Conservation (phyloP, 2,113 vertebrate genomes). For the Carassius auratus region DNA sequence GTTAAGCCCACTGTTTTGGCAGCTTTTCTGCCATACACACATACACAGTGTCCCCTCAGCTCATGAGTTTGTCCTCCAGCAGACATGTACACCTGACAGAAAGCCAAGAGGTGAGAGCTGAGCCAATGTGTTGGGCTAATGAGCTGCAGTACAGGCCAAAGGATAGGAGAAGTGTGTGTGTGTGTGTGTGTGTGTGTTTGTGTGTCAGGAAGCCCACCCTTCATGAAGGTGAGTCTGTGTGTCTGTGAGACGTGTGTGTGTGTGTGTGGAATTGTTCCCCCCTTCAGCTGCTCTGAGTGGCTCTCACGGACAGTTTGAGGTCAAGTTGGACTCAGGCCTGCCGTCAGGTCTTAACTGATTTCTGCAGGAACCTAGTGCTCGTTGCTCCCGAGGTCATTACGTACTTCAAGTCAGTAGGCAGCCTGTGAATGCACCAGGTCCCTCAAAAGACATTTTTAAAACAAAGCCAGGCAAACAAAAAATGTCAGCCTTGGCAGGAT, state of each 20-base stretch:
- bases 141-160: slow-evolving; percentile 48
- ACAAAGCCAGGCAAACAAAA: background rate
- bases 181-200: background rate
- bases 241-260: background rate
- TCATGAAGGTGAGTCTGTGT: slow-evolving; percentile 41
- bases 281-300: slow-evolving; percentile 33
- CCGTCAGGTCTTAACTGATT: slow-evolving; percentile 48
- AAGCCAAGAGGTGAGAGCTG: slow-evolving; percentile 33
- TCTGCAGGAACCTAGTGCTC: slow-evolving; percentile 41
- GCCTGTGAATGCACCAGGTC: slow-evolving; percentile 3
- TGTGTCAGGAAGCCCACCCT: slow-evolving; percentile 20
- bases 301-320: slow-evolving; percentile 56
- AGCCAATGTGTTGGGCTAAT: slow-evolving; percentile 40
- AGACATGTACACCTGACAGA: slow-evolving; percentile 10
- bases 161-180: background rate
- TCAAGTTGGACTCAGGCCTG: slow-evolving; percentile 45
- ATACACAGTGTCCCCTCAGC: background rate
- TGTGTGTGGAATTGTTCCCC: slow-evolving; percentile 27
- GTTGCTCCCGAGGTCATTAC: slow-evolving; percentile 48
- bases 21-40: slow-evolving; percentile 13
- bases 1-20: background rate
- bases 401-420: slow-evolving; percentile 37
- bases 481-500: background rate
- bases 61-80: slow-evolving; percentile 49
- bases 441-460: slow-evolving; percentile 5